Evolutionary conservation across 2,797 vertebrate species (phyloP).

Genomic region (Leptatherina wallacei): DNA sequence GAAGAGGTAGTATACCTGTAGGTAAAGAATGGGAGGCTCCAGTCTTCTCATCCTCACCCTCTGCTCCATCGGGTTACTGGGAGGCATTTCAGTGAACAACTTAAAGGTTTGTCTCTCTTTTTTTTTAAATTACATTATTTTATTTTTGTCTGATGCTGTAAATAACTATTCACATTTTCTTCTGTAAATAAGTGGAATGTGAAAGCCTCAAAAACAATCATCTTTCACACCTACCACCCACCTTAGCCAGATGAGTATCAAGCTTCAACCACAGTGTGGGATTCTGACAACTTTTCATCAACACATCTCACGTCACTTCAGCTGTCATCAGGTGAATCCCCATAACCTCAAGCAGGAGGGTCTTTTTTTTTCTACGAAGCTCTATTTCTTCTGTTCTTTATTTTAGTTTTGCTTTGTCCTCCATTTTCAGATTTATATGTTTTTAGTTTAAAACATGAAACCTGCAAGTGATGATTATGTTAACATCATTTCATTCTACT

Average conservation of each 20-base stretch:
- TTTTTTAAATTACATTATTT: background rate
- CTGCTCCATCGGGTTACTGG: constrained; percentile 11
- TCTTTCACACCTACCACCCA: constrained; percentile 45
- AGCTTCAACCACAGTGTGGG: constrained; percentile 24
- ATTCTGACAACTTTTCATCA: background rate
- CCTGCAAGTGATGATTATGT: too few species aligned
- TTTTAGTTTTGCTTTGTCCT: too few species aligned
- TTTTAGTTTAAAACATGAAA: too few species aligned
- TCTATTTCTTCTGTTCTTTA: too few species aligned
- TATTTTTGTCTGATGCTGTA: constrained; percentile 26
- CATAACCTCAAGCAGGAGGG: background rate
- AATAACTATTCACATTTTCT: constrained; percentile 23
- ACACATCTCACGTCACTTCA: constrained; percentile 17
- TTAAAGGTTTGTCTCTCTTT: constrained; percentile 2
- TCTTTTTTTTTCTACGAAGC: too few species aligned
- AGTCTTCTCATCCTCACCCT: constrained; percentile 25
- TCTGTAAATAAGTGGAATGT: background rate
- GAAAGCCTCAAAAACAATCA: constrained; percentile 52
- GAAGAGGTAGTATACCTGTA: constrained; percentile 39
- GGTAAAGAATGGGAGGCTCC: constrained; percentile 51
- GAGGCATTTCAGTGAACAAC: background rate
- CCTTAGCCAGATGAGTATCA: constrained; percentile 28
- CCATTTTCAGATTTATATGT: too few species aligned
- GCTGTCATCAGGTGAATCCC: constrained; percentile 2
- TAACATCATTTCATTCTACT: too few species aligned